Evolutionary conservation across 2,888 invertebrate species (phyloP), one percentile per base, ranked within the genome.

Genomic region (Cabera pusaria): DNA sequence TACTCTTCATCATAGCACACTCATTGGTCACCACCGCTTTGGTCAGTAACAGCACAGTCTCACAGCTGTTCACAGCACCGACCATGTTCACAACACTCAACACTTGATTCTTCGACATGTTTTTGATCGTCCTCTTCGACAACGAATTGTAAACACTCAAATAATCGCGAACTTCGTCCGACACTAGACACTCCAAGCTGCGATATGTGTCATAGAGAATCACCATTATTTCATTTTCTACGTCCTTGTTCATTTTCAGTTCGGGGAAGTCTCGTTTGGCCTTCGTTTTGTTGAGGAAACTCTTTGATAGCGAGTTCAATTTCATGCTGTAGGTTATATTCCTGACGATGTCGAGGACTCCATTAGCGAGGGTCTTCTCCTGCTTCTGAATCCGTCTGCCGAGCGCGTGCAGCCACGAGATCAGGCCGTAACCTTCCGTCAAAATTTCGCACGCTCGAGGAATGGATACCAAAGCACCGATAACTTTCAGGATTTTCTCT

Each of bases 361-460:
- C 52, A 45, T 62, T 72, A 0, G 76, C 52, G 3, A 82, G 40
- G 1, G 41, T 29, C 31, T 53, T 77, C 11, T 85, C 82, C 4
- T 71, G 72, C 21, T 48, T 71, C 1, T 50, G 49, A n/a, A 77
- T 50, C 7, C 68, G 69, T 25, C 70, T 62, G 0, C 73, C 73
- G 0, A 71, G 62, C 0, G 62, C 71, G 46, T 85, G 75, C 1
- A 96, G 62, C 95, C 96, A 96, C 0, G 93, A 87, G 12, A 96
- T 60, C 1, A 97, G 71, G 0, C 95, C 94, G 53, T 94, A 92
- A 12, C 92, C 91, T 44, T 91, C 92, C 6, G 93, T 83, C 52
- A 96, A 82, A 29, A 93, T 90, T 48, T 91, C 90, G 6, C 91
- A 91, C 0, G 93, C 92, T 44, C 92, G 90, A 0, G 92, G 91